Conservation (phyloP, 2,888 invertebrate genomes). For the Cephus pygmeus region DNA sequence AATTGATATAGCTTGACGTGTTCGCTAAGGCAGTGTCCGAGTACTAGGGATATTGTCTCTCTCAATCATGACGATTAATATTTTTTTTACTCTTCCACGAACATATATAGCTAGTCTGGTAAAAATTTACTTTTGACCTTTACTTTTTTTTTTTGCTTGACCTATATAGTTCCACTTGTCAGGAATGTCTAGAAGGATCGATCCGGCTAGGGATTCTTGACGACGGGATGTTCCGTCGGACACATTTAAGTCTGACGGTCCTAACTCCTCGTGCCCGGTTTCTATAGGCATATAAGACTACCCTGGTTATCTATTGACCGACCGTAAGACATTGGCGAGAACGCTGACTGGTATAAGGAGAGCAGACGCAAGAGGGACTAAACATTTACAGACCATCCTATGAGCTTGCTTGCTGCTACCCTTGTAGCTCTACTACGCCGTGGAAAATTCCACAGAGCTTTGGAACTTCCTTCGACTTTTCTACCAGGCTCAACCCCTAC, state of each 20-base stretch:
- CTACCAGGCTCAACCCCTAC: neutral
- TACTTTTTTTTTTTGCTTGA: neutral
- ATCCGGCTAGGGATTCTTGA: neutral
- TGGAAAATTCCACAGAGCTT: constrained; percentile 6
- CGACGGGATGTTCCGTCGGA: neutral
- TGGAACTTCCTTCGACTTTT: neutral
- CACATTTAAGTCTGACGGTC: neutral
- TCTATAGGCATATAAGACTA: neutral
- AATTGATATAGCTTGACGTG: neutral
- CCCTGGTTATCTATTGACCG: neutral
- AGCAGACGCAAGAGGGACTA: neutral
- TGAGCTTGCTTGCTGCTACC: neutral
- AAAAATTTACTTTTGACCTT: neutral
- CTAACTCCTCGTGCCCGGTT: neutral
- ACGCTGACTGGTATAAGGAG: neutral
- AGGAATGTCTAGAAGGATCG: neutral
- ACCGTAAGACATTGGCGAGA: neutral
- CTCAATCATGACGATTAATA: neutral
- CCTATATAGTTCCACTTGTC: neutral
- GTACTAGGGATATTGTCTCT: neutral
- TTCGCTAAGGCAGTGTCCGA: neutral
- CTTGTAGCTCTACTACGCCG: neutral
- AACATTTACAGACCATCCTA: neutral
- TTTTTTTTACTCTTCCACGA: neutral
- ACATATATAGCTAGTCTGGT: too few species aligned